Evolutionary conservation across 2,797 vertebrate species (phyloP), one percentile per base, ranked within the genome.

Genomic region (Luscinia megarhynchos): DNA sequence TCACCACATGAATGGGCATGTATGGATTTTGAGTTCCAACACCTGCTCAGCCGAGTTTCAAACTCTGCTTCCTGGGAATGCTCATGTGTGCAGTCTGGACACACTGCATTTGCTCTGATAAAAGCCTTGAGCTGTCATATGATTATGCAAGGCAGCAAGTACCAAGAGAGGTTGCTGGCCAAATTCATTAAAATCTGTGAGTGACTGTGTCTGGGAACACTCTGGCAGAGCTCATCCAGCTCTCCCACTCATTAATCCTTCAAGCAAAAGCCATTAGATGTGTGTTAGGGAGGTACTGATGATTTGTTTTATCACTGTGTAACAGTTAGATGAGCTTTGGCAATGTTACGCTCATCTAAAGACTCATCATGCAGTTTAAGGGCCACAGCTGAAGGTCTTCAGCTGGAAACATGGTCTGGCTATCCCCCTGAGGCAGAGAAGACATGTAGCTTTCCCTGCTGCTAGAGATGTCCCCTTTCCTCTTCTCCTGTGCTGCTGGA

Each of bases 171-270:
- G 20, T 19, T 79, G 50, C 77, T 89, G 72, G 67, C 75, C 84
- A 89, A 77, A 87, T 63, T 90, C 34, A 61, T 94, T 84, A 90
- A 79, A 90, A 83, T 64, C 53, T 76, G 27, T 72, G 38, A 90
- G 81, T 55, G 74, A 32, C 61, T 72, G 32, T 62, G 61, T 74
- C 85, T 84, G 64, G 50, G 40, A 95, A 80, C 24, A 22, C 85
- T 84, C 69, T 62, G 75, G 36, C 75, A 83, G 78, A 92, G 68
- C 46, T 80, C 64, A 51, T 67, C 32, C 48, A 80, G 41, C 61
- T 89, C 58, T 92, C 50, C 63, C 75, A 85, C 22, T 67, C 18
- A 7, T 79, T 93, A 94, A 84, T 92, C 50, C 38, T 94, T 90
- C 81, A 85, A 94, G 75, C 1, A 4, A 17, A 57, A 54, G 50